Conservation (phyloP, 2,113 vertebrate species). For the Heterotilapia buettikoferi region DNA sequence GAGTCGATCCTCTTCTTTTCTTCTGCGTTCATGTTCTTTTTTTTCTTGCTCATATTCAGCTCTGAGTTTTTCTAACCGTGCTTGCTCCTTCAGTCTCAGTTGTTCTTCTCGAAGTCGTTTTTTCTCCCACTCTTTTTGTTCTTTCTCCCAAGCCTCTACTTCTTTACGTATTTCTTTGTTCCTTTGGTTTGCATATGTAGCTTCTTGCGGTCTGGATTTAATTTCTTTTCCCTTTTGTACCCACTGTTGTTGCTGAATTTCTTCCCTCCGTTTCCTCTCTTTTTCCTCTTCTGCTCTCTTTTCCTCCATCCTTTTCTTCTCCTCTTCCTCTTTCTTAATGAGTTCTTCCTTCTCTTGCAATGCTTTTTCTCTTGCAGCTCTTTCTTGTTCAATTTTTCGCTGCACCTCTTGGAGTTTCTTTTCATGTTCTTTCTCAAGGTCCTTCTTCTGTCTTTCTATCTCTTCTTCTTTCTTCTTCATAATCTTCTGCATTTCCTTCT, state of each 20-base stretch:
- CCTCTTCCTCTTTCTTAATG: neutral
- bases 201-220: fast-evolving
- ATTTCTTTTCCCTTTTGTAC: neutral
- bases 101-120: neutral
- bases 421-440: neutral
- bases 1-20: neutral
- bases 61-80: neutral
- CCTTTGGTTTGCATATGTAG: neutral
- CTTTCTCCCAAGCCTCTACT: neutral
- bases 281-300: neutral
- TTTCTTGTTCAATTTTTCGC: neutral
- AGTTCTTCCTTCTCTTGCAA: neutral
- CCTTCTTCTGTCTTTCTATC: neutral
- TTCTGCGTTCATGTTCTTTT: neutral
- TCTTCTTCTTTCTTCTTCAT: neutral
- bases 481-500: neutral
- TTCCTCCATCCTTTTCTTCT: neutral
- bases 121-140: neutral
- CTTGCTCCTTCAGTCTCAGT: neutral
- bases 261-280: neutral
- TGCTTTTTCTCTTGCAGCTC: neutral
- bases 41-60: neutral
- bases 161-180: neutral
- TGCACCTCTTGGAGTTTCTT: neutral
- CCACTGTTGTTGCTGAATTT: neutral